Evolutionary conservation across 1,140 invertebrate species (phyloP).

Genomic region (Odontomachus brunneus): DNA sequence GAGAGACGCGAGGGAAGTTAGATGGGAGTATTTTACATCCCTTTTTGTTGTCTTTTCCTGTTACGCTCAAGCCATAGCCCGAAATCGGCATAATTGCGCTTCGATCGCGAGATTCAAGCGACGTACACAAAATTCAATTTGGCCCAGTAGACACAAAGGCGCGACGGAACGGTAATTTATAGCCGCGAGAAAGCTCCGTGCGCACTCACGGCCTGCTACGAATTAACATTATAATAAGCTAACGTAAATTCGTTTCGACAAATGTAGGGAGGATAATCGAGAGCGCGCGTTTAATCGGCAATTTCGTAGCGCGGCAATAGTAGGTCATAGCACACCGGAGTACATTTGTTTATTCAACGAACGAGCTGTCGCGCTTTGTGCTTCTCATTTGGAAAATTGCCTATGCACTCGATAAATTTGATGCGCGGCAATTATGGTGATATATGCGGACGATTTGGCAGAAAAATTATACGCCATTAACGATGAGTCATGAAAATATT

Average conservation of each 20-base stretch:
- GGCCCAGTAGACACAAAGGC: slow-evolving; percentile 53
- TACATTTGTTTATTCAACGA: slow-evolving; percentile 59
- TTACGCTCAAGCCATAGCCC: not conserved
- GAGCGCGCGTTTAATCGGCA: slow-evolving; percentile 57
- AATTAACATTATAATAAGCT: slow-evolving; percentile 74
- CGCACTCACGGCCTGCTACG: not conserved
- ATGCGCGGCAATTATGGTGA: slow-evolving; percentile 28
- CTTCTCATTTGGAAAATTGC: slow-evolving; percentile 45
- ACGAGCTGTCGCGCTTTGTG: slow-evolving; percentile 47
- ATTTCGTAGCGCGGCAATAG: slow-evolving; percentile 60
- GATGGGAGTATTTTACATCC: not conserved
- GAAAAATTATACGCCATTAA: slow-evolving; percentile 45
- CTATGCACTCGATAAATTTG: slow-evolving; percentile 36
- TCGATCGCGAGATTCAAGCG: slow-evolving; percentile 45
- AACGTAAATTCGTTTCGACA: slow-evolving; percentile 68
- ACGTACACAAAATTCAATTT: slow-evolving; percentile 65
- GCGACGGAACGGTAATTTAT: slow-evolving; percentile 63
- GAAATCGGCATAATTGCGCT: slow-evolving; percentile 49
- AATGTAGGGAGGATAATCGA: slow-evolving; percentile 62
- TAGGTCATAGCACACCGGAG: slow-evolving; percentile 26
- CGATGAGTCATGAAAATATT: slow-evolving; percentile 5
- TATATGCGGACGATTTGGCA: slow-evolving; percentile 5
- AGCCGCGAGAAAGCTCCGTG: slow-evolving; percentile 5
- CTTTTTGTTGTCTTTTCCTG: not conserved
- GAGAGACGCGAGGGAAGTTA: not conserved